A percentile compares a stretch with the other conserved stretches of the same genome.
These are phyloP conservation scores for Onthophagus sagittarius DNA, from an alignment of 2,888 invertebrate species.

Conservation along the genomic window DNA sequence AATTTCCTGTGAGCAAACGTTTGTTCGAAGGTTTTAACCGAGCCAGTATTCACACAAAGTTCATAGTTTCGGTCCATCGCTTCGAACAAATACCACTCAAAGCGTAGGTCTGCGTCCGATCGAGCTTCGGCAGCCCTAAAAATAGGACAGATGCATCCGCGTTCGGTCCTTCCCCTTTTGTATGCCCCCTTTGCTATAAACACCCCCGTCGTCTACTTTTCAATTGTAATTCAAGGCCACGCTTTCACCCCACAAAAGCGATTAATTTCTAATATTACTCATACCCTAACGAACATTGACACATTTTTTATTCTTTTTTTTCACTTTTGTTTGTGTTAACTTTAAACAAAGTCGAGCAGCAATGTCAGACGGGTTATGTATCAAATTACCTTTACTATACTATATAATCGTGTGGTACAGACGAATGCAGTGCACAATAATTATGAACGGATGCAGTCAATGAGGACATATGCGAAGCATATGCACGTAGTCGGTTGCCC, in stretches of 20 bases:
- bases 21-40: background rate
- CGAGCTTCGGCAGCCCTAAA: background rate
- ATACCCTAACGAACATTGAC: background rate
- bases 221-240: background rate
- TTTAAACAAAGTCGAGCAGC: background rate
- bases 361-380: background rate
- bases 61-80: background rate
- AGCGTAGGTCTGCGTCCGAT: background rate
- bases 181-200: background rate
- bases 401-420: background rate
- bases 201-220: background rate
- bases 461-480: background rate
- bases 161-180: background rate
- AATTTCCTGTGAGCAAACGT: background rate
- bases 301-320: too few relatives aligned
- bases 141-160: background rate
- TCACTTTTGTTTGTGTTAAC: too few relatives aligned
- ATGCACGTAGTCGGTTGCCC: background rate
- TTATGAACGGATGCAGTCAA: background rate
- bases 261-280: background rate
- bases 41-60: background rate
- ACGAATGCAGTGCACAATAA: background rate
- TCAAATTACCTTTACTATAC: background rate
- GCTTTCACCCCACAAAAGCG: background rate
- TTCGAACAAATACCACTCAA: background rate